Percentiles rank a stretch among this genome's conserved stretches.
Evolutionary conservation across 2,113 vertebrate genomes (phyloP).

Genomic region (Murina feae): DNA sequence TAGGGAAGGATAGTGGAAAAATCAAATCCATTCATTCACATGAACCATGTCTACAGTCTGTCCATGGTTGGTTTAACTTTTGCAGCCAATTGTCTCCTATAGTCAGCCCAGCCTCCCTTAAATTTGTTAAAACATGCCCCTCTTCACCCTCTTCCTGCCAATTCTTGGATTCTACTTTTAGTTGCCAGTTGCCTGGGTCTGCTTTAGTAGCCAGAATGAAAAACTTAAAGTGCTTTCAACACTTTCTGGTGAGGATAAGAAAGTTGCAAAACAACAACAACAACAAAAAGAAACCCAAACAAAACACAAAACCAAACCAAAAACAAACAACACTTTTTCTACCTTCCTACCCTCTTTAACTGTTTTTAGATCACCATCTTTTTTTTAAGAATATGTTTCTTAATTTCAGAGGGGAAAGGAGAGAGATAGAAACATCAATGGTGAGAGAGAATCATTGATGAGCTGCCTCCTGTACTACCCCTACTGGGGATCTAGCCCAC

Average conservation of each 20-base stretch:
- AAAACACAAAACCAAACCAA: background rate
- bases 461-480: too few species aligned
- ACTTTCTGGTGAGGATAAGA: constrained; percentile 34
- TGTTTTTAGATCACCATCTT: background rate
- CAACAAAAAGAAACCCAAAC: background rate
- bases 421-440: too few species aligned
- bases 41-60: background rate
- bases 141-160: background rate
- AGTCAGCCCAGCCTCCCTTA: background rate
- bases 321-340: background rate
- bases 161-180: constrained; percentile 42
- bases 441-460: too few species aligned
- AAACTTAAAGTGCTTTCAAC: constrained; percentile 10
- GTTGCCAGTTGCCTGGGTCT: constrained; percentile 37
- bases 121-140: constrained; percentile 33
- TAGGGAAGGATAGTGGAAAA: constrained; percentile 45
- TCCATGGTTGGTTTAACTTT: constrained; percentile 33
- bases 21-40: constrained; percentile 22
- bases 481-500: too few species aligned
- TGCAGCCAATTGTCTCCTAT: constrained; percentile 8
- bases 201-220: background rate
- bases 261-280: background rate
- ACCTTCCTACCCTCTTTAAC: background rate
- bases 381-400: too few species aligned
- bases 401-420: too few species aligned